phyloP scores from a whole-genome alignment of 1,140 invertebrate species.

The Neodiprion lecontei region DNA sequence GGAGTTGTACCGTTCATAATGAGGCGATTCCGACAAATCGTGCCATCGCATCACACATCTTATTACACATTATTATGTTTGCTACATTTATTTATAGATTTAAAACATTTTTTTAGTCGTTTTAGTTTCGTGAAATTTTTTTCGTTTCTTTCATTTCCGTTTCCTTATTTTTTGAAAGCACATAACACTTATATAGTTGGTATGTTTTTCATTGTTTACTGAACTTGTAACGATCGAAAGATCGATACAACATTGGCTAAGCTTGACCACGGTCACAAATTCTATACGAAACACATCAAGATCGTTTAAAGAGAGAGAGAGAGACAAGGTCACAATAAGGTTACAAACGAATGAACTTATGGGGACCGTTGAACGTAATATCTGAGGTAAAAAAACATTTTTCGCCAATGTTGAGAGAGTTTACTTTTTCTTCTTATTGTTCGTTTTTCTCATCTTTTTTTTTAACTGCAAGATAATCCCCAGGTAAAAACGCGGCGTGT shows the following conservation, averaged over 20 bases:
- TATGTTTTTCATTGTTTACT: slow-evolving; percentile 24
- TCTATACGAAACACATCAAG: slow-evolving; percentile 29
- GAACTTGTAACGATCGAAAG: neutral
- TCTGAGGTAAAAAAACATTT: too few species aligned
- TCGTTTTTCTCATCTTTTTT: too few species aligned
- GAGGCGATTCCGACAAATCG: neutral
- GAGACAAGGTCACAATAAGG: slow-evolving; percentile 22
- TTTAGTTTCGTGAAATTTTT: neutral
- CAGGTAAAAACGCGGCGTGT: too few species aligned
- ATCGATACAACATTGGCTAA: slow-evolving; percentile 20
- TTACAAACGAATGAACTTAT: neutral
- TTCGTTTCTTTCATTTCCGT: neutral
- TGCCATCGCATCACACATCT: slow-evolving; percentile 33
- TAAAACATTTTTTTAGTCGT: slow-evolving; percentile 2
- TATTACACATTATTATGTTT: slow-evolving; percentile 39
- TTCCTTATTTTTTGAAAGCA: slow-evolving; percentile 24
- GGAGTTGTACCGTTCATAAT: neutral
- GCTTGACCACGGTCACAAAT: slow-evolving; percentile 24
- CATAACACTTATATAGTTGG: slow-evolving; percentile 30
- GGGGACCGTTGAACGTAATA: too few species aligned
- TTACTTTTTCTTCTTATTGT: too few species aligned
- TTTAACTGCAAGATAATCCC: too few species aligned
- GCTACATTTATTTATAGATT: slow-evolving; percentile 32
- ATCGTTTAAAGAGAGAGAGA: slow-evolving; percentile 23
- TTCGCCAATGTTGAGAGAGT: too few species aligned